Evolutionary conservation across 1,140 invertebrate species (phyloP).

Genomic region (Aleiodes sp.): DNA sequence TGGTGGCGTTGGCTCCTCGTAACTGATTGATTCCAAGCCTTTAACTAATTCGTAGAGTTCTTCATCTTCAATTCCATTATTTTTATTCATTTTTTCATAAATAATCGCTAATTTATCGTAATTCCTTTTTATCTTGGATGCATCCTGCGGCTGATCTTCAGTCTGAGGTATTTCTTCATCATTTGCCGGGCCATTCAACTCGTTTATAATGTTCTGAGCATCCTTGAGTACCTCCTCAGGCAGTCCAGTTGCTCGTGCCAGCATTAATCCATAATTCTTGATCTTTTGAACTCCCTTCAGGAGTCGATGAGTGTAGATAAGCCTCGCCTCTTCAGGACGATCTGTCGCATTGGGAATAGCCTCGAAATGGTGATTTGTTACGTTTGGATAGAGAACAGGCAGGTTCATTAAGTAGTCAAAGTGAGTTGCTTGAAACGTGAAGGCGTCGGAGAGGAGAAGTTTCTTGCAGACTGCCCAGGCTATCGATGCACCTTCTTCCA

Average conservation of each 20-base stretch:
- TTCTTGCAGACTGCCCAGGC: constrained; percentile 85
- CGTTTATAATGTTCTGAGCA: constrained; percentile 24
- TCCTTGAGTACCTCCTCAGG: constrained; percentile 37
- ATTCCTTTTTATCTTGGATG: background rate
- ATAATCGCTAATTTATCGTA: background rate
- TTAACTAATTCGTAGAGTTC: background rate
- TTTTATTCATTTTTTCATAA: background rate
- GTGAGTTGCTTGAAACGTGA: constrained; percentile 86
- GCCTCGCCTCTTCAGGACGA: constrained; percentile 33
- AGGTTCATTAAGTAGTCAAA: constrained; percentile 79
- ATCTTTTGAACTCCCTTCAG: constrained; percentile 52
- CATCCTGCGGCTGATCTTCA: background rate
- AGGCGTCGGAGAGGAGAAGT: constrained; percentile 75
- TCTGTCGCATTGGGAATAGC: constrained; percentile 42
- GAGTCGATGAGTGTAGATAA: constrained; percentile 64
- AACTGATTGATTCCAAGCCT: background rate
- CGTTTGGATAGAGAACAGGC: constrained; percentile 78
- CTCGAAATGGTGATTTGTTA: constrained; percentile 71
- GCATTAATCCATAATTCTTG: constrained; percentile 64
- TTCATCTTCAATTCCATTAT: background rate
- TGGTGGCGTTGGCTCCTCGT: background rate
- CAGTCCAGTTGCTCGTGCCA: constrained; percentile 56
- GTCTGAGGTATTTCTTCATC: constrained; percentile 9
- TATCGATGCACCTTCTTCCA: constrained; percentile 84
- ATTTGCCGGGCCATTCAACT: constrained; percentile 16